Conservation (phyloP, 2,113 vertebrate species). For the Gracilinanus agilis region DNA sequence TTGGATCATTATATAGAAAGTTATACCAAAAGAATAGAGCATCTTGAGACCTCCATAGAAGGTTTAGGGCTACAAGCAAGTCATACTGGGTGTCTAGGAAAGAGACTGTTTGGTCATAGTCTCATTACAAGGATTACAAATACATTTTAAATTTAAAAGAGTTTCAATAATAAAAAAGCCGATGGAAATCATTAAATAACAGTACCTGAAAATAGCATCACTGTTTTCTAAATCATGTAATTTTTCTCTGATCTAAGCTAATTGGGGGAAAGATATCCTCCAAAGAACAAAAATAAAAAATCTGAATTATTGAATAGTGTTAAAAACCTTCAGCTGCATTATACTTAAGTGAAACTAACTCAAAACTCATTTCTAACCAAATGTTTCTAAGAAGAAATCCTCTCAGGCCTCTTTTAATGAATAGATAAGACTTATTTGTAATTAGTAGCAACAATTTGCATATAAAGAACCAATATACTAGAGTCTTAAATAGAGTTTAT, state of each 20-base stretch:
- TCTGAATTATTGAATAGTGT: neutral
- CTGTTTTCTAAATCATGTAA: neutral
- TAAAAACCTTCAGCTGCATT: neutral
- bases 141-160: neutral
- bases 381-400: neutral
- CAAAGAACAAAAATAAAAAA: neutral
- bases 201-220: neutral
- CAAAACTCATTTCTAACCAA: slow-evolving; percentile 5
- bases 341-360: neutral
- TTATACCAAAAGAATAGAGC: neutral
- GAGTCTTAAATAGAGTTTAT: slow-evolving; percentile 1
- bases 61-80: neutral
- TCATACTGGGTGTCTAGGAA: neutral
- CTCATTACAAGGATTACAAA: neutral
- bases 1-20: neutral
- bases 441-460: neutral
- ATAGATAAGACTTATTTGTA: neutral
- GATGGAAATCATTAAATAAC: neutral
- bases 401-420: slow-evolving; percentile 7
- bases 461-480: neutral
- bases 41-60: neutral
- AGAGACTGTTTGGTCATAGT: neutral
- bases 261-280: neutral
- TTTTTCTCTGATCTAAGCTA: neutral
- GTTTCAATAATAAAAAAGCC: neutral